These are phyloP conservation scores for Cyrtorhinus lividipennis DNA, from an alignment of 1,140 invertebrate genomes.

Conservation along the genomic window DNA sequence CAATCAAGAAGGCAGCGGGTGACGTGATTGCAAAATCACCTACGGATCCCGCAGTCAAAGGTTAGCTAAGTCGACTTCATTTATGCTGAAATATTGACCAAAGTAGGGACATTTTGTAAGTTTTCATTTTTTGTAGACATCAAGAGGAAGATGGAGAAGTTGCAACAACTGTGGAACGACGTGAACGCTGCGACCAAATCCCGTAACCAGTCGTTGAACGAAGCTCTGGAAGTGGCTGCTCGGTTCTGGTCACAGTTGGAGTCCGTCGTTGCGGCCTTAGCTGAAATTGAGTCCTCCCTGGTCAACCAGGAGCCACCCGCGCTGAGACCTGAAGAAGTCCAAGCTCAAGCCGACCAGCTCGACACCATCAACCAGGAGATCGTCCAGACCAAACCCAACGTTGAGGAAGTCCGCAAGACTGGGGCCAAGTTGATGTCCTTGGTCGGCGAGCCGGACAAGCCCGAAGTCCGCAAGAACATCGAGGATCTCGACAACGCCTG, in stretches of 20 bases:
- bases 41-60: slow-evolving; percentile 75
- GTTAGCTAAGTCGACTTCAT: too few species aligned
- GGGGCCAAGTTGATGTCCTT: slow-evolving; percentile 84
- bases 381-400: slow-evolving; percentile 78
- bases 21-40: slow-evolving; percentile 89
- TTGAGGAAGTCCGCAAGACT: slow-evolving; percentile 76
- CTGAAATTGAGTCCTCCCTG: slow-evolving; percentile 78
- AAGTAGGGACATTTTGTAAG: too few species aligned
- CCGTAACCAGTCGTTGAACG: slow-evolving; percentile 67
- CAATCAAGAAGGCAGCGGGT: slow-evolving; percentile 78
- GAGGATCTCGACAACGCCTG: slow-evolving; percentile 87
- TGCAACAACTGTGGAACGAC: slow-evolving; percentile 86
- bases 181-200: slow-evolving; percentile 72
- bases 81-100: too few species aligned
- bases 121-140: slow-evolving; percentile 53
- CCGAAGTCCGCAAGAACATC: slow-evolving; percentile 94
- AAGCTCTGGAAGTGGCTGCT: slow-evolving; percentile 74
- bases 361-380: slow-evolving; percentile 89
- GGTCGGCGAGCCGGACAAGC: slow-evolving; percentile 90
- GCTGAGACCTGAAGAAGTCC: slow-evolving; percentile 76
- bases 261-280: slow-evolving; percentile 69
- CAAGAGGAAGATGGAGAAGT: slow-evolving; percentile 77
- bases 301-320: slow-evolving; percentile 81
- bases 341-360: slow-evolving; percentile 85
- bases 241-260: slow-evolving; percentile 92